These are phyloP conservation scores for Tragelaphus scriptus DNA, from an alignment of 2,113 vertebrate species.

Conservation along the genomic window DNA sequence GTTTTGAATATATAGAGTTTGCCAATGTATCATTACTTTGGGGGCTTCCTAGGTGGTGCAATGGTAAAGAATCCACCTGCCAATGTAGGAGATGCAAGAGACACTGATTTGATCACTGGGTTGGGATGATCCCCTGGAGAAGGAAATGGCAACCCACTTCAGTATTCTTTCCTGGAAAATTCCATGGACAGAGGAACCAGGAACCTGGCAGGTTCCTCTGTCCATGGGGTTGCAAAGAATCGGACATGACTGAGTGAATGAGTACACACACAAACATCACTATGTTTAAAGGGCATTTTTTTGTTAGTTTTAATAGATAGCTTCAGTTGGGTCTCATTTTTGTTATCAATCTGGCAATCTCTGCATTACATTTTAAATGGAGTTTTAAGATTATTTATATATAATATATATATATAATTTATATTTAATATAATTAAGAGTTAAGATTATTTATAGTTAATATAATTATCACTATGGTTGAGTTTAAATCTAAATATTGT, in stretches of 20 bases:
- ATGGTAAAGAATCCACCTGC: not conserved
- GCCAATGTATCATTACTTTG: not conserved
- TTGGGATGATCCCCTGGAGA: not conserved
- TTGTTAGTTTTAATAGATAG: not conserved
- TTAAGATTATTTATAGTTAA: not conserved
- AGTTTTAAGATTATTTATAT: not conserved
- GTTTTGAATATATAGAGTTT: not conserved
- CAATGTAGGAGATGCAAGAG: not conserved
- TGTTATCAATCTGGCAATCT: not conserved
- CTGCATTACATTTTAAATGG: not conserved
- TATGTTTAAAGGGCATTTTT: not conserved
- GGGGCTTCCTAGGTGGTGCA: not conserved
- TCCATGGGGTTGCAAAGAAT: not conserved
- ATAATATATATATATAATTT: not conserved
- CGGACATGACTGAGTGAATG: rapidly evolving
- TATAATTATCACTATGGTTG: not conserved
- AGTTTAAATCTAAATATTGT: not conserved
- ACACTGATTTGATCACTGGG: not conserved
- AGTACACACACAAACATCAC: not conserved
- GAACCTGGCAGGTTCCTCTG: not conserved
- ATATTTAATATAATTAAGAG: not conserved
- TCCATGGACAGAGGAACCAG: not conserved
- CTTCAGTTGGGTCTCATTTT: not conserved
- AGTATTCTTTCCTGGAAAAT: not conserved
- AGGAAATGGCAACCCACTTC: not conserved